Evolutionary conservation across 1,140 invertebrate genomes (phyloP).

Genomic region (Rhagoletis pomonella): DNA sequence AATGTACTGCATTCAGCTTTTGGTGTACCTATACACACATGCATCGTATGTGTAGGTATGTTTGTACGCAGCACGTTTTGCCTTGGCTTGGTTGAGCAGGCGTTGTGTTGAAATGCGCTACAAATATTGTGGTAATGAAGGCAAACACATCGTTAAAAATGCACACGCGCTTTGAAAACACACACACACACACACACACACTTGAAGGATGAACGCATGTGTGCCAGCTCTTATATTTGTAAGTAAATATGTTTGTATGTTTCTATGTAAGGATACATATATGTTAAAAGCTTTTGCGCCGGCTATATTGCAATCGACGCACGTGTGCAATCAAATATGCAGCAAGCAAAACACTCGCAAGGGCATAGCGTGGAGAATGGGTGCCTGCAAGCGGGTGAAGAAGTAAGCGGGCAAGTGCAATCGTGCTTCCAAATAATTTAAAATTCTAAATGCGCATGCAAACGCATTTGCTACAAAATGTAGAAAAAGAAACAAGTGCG

Average conservation of each 20-base stretch:
- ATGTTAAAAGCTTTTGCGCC: no score
- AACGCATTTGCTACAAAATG: constrained; percentile 25
- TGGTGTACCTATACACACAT: not conserved
- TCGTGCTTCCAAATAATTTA: constrained; percentile 50
- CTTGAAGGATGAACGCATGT: no score
- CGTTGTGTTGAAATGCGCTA: constrained; percentile 12
- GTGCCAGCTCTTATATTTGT: not conserved
- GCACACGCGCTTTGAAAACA: not conserved
- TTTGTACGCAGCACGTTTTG: not conserved
- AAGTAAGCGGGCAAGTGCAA: not conserved
- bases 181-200: not conserved
- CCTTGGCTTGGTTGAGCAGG: not conserved
- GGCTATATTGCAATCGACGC: not conserved
- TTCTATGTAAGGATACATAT: no score
- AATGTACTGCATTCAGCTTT: not conserved
- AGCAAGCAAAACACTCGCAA: not conserved
- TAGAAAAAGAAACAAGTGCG: not conserved
- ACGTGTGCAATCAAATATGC: constrained; percentile 45
- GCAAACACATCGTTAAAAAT: constrained; percentile 42
- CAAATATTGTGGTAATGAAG: constrained; percentile 46
- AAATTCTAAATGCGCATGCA: constrained; percentile 48
- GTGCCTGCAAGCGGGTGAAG: not conserved
- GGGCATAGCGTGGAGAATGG: not conserved
- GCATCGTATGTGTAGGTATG: not conserved
- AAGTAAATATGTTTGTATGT: no score